These are phyloP conservation scores for Epistrophella euchroma DNA, from an alignment of 2,888 invertebrate species.

Conservation along the genomic window DNA sequence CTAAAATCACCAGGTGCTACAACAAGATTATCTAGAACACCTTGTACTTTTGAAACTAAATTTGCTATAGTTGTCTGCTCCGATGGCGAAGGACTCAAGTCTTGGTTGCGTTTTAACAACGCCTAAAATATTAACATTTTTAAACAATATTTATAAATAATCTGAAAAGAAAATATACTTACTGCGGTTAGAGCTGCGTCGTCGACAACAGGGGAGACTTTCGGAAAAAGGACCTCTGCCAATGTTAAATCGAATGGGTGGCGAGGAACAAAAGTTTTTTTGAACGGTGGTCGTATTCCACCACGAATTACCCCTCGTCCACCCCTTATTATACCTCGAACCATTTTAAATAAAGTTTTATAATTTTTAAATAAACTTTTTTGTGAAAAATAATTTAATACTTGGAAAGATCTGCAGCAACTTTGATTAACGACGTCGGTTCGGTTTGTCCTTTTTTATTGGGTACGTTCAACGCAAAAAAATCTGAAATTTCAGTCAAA, in stretches of 20 bases:
- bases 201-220: slow-evolving; percentile 92
- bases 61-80: slow-evolving; percentile 97
- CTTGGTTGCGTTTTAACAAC: slow-evolving; percentile 94
- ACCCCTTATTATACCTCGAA: slow-evolving; percentile 89
- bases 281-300: slow-evolving; percentile 88
- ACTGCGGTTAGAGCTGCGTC: slow-evolving; percentile 93
- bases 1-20: slow-evolving; percentile 97
- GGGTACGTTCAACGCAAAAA: too few species aligned
- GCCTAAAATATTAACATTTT: slow-evolving; percentile 86
- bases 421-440: too few species aligned
- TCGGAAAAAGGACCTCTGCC: slow-evolving; percentile 94
- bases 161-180: slow-evolving; percentile 67
- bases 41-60: slow-evolving; percentile 97
- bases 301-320: slow-evolving; percentile 87
- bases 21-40: slow-evolving; percentile 96
- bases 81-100: slow-evolving; percentile 94
- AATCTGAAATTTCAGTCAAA: too few species aligned
- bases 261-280: slow-evolving; percentile 87
- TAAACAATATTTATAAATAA: neutral
- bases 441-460: too few species aligned
- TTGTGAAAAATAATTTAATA: neutral
- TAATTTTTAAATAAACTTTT: neutral
- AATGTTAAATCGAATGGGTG: slow-evolving; percentile 95
- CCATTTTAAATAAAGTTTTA: slow-evolving; percentile 85
- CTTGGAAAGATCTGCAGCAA: too few species aligned